Evolutionary conservation across 2,797 vertebrate species (phyloP), one percentile per base, ranked within the genome.

Genomic region (Chelmon rostratus): DNA sequence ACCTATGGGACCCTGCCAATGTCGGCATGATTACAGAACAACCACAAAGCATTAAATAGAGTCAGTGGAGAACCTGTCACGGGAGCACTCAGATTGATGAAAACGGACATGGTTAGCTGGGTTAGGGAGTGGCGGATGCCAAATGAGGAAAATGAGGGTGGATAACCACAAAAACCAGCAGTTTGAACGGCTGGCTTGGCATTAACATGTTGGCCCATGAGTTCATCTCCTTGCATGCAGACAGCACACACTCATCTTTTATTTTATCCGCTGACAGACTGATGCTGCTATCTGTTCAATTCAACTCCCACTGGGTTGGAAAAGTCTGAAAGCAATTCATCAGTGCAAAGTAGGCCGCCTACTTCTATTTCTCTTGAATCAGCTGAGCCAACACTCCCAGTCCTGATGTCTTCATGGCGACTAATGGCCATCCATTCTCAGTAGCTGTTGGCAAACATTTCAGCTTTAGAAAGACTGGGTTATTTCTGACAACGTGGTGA

Each of bases 21-120:
- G 82, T 84, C 77, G 81, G 76, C 49, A 18, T 74, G 66, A 81
- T 86, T 85, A 82, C 73, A 84, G 73, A 64, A 87, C 86, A 78
- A 66, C 63, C 71, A 84, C 82, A 81, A 81, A 81, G 83, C 78
- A 81, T 81, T 64, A 78, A 85, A 87, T 71, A 57, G 56, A 81
- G 66, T 56, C 62, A 28, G 79, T 9, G 66, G 71, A 79, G 68
- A 82, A 85, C 15, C 73, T 85, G 84, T 86, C 82, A 86, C 13
- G 42, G n/a, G 46, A 77, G 74, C 49, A 28, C 61, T 88, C 65
- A 75, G 80, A 88, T 25, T 86, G 82, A 83, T 89, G 83, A 62
- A 78, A 85, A 64, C 8, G 8, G 85, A 78, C 79, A 62, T 56
- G 77, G 70, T 35, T 72, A 38, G 66, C 61, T 84, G 81, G 71